phyloP scores from a whole-genome alignment of 2,888 invertebrate species.

The Ligdia adustata region DNA sequence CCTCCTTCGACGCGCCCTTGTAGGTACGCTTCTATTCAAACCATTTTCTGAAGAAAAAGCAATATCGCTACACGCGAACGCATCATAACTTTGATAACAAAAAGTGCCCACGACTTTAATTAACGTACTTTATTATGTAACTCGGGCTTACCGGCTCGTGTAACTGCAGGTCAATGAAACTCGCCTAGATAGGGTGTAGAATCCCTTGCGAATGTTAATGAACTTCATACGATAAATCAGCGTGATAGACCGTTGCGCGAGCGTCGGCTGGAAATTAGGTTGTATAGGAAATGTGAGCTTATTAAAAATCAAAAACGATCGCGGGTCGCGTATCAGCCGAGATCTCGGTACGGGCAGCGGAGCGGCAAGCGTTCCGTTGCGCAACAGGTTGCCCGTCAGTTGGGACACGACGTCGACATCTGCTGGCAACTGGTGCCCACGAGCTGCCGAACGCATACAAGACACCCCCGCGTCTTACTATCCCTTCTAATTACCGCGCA shows the following conservation, averaged over 20 bases:
- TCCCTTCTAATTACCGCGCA: conserved; percentile 67
- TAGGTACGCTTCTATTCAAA: conserved; percentile 39
- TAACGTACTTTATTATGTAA: conserved; percentile 42
- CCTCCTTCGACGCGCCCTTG: conserved; percentile 64
- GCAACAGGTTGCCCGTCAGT: conserved; percentile 82
- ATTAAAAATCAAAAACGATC: conserved; percentile 68
- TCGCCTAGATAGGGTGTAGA: conserved; percentile 45
- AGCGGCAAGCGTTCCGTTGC: conserved; percentile 78
- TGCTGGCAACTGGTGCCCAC: conserved; percentile 55
- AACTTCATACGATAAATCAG: conserved; percentile 27
- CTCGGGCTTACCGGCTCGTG: conserved; percentile 49
- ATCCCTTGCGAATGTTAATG: conserved; percentile 46
- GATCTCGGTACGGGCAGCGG: conserved; percentile 71
- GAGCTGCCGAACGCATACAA: conserved; percentile 44
- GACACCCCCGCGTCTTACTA: conserved; percentile 76
- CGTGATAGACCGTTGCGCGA: conserved; percentile 25
- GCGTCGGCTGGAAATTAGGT: conserved; percentile 33
- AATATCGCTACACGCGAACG: conserved; percentile 71
- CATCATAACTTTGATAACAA: conserved; percentile 67
- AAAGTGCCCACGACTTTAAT: conserved; percentile 53
- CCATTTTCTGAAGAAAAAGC: conserved; percentile 56
- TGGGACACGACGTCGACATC: conserved; percentile 67
- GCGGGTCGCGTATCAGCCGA: conserved; percentile 64
- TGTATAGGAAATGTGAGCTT: conserved; percentile 45
- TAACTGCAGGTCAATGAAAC: conserved; percentile 56